Conservation (phyloP, 2,888 invertebrate species). For the Platycheirus albimanus region DNA sequence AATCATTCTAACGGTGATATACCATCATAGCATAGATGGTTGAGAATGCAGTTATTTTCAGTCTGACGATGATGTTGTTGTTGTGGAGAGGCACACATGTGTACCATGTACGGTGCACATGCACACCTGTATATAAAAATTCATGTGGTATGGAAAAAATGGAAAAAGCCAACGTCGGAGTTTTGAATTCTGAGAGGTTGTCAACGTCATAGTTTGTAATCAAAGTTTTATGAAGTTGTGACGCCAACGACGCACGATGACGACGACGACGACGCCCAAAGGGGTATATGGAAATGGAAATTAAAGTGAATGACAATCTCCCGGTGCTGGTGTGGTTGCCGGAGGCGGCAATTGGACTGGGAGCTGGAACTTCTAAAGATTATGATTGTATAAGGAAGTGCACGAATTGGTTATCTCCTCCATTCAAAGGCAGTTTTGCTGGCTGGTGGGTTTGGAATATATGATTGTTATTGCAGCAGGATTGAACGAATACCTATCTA, state of each 20-base stretch:
- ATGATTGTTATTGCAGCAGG: too few species aligned
- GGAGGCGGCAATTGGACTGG: background rate
- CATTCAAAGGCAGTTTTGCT: conserved; percentile 1
- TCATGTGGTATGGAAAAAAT: conserved; percentile 6
- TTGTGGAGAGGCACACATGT: conserved; percentile 26
- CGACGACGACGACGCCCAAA: conserved; percentile 30
- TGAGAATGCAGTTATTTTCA: conserved; percentile 60
- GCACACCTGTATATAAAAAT: background rate
- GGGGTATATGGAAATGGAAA: conserved; percentile 50
- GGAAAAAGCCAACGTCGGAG: conserved; percentile 13
- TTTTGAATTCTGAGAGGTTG: conserved; percentile 27
- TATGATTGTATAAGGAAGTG: background rate
- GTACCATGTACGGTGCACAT: background rate
- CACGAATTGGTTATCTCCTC: background rate
- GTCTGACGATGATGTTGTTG: too few species aligned
- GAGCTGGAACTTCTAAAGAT: conserved; percentile 4
- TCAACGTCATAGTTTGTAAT: conserved; percentile 56
- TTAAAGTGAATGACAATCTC: conserved; percentile 27
- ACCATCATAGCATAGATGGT: conserved; percentile 28
- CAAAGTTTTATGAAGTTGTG: conserved; percentile 45
- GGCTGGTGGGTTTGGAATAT: too few species aligned
- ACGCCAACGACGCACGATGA: too few species aligned
- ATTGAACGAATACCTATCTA: too few species aligned
- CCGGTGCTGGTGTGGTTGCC: background rate
- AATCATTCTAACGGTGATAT: conserved; percentile 73